Evolutionary conservation across 2,113 vertebrate genomes (phyloP), one percentile per base, ranked within the genome.

Genomic region (Sceloporus tristichus): DNA sequence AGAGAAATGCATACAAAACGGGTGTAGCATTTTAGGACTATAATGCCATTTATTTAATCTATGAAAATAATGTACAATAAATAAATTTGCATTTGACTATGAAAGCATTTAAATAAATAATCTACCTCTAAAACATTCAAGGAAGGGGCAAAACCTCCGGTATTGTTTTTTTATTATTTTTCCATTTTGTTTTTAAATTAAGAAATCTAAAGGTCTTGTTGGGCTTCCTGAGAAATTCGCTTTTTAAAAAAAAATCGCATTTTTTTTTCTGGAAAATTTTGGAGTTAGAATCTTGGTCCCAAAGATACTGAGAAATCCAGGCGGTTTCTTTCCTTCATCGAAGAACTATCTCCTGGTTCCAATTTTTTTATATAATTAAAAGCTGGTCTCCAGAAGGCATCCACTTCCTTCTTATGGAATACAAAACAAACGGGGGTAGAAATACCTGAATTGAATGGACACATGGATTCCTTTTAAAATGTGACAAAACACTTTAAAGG

Each of bases 41-140:
- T 97, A 97, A 97, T 97, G 94, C 89, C 95, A 87, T 97, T 98
- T 98, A 98, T 98, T 98, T 97, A 97, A 97, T 95, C 98, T 98
- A 98, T 98, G 99, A 99, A 99, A 99, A 99, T 99, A 99, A 98
- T 98, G 94, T 98, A 98, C 98, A 98, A 99, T 99, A 99, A 99
- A 99, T 99, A 99, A 34, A 98, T 98, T 98, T 98, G 91, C 96
- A 98, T 97, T 62, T 97, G 96, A 97, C 98, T 98, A 98, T 96
- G 98, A 98, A 98, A 99, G 96, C 97, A 97, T 98, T 97, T 98
- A 90, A 98, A 99, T 99, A 99, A 99, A 99, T 99, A 98, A 96
- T 97, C 97, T 98, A 98, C 96, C 40, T 97, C 97, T 98, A 98
- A 98, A 98, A 98, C 96, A 95, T 97, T 90, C 97, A 97, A 96